These are phyloP conservation scores for Sitophilus oryzae DNA, from an alignment of 1,140 invertebrate species.

Conservation along the genomic window DNA sequence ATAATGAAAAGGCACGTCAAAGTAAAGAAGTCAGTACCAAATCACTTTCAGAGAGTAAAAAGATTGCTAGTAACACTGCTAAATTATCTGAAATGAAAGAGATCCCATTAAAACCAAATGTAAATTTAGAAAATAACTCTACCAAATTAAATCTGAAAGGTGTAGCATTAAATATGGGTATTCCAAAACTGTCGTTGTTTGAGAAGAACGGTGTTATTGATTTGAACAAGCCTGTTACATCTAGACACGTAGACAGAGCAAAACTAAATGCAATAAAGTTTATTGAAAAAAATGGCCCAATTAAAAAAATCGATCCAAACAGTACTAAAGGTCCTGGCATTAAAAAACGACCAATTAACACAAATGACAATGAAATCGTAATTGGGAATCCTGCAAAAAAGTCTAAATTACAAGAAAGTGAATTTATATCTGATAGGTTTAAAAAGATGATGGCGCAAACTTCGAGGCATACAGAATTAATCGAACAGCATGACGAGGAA, in stretches of 20 bases:
- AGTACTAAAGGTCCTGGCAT: conserved; percentile 52
- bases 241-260: conserved; percentile 51
- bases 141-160: not conserved
- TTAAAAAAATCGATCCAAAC: conserved; percentile 64
- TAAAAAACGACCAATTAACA: conserved; percentile 49
- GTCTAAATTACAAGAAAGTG: conserved; percentile 46
- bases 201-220: conserved; percentile 46
- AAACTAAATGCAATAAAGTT: conserved; percentile 65
- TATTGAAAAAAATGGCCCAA: conserved; percentile 58
- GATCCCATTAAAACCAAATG: not conserved
- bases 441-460: conserved; percentile 72
- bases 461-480: conserved; percentile 69
- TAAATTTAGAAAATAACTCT: not conserved
- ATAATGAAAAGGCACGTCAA: too few relatives aligned
- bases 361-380: conserved; percentile 43
- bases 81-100: not conserved
- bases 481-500: conserved; percentile 65
- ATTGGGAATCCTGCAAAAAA: conserved; percentile 46
- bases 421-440: conserved; percentile 59
- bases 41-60: not conserved
- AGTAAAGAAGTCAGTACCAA: not conserved
- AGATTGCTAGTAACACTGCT: not conserved
- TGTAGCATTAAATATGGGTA: conserved; percentile 3
- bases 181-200: conserved; percentile 28
- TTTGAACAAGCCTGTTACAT: conserved; percentile 53